Conservation (phyloP, 2,113 vertebrate genomes). For the Ammodramus savannarum region DNA sequence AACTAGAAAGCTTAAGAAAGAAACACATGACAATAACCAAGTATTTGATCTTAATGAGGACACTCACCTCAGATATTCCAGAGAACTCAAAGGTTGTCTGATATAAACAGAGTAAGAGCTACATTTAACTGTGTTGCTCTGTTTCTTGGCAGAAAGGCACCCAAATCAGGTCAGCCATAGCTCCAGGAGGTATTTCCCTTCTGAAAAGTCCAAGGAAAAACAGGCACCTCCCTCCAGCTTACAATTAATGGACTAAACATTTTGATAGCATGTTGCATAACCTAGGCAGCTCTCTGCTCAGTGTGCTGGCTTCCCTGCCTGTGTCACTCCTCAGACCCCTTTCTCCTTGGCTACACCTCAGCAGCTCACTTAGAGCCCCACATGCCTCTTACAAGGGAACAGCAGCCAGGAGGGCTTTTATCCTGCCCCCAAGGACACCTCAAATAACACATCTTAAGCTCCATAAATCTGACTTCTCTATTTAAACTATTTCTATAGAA, state of each 20-base stretch:
- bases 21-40: not conserved
- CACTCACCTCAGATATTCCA: not conserved
- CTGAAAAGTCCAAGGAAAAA: not conserved
- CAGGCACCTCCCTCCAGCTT: not conserved
- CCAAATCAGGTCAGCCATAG: not conserved
- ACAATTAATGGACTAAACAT: not conserved
- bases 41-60: not conserved
- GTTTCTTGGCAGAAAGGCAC: not conserved
- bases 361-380: not conserved
- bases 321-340: not conserved
- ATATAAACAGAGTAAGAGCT: not conserved
- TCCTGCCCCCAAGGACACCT: not conserved
- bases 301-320: not conserved
- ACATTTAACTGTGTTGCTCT: not conserved
- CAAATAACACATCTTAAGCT: not conserved
- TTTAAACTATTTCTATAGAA: not conserved
- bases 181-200: not conserved
- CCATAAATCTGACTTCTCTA: not conserved
- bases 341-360: not conserved
- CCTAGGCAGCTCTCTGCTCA: not conserved
- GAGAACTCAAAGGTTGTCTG: not conserved
- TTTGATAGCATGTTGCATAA: not conserved
- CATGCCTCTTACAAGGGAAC: not conserved
- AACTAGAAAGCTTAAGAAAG: not conserved
- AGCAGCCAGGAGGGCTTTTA: not conserved